phyloP scores from a whole-genome alignment of 2,888 invertebrate genomes.

The Diarsia rubi region DNA sequence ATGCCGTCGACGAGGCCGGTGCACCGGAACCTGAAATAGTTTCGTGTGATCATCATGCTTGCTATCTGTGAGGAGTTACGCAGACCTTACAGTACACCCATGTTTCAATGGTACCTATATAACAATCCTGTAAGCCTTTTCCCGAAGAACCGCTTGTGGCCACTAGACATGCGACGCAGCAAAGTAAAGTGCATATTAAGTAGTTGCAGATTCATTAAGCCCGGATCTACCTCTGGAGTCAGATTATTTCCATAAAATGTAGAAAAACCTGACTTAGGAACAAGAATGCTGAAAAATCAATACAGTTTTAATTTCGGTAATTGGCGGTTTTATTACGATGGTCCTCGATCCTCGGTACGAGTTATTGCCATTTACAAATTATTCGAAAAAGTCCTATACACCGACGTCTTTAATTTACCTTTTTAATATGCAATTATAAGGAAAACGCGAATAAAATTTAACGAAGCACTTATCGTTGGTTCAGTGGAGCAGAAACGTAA shows the following conservation, averaged over 20 bases:
- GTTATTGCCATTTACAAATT: neutral
- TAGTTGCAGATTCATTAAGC: too few relatives aligned
- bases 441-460: conserved; percentile 15
- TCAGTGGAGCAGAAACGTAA: neutral
- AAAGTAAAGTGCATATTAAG: too few relatives aligned
- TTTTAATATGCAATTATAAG: conserved; percentile 18
- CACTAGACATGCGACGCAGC: too few relatives aligned
- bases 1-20: conserved; percentile 75
- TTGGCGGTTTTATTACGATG: neutral
- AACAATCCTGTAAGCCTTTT: neutral
- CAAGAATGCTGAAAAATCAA: neutral
- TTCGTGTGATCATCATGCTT: too few relatives aligned
- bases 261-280: neutral
- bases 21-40: conserved; percentile 73
- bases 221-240: too few relatives aligned
- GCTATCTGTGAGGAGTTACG: neutral
- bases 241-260: too few relatives aligned
- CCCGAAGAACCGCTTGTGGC: too few relatives aligned
- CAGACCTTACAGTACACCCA: neutral
- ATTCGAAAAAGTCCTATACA: neutral
- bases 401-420: conserved; percentile 8
- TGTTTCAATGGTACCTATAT: neutral
- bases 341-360: neutral
- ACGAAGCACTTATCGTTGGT: neutral
- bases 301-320: neutral